Conservation (phyloP, 37 sponge, comb jelly and placozoan genomes). For the Haliclona indistincta region DNA sequence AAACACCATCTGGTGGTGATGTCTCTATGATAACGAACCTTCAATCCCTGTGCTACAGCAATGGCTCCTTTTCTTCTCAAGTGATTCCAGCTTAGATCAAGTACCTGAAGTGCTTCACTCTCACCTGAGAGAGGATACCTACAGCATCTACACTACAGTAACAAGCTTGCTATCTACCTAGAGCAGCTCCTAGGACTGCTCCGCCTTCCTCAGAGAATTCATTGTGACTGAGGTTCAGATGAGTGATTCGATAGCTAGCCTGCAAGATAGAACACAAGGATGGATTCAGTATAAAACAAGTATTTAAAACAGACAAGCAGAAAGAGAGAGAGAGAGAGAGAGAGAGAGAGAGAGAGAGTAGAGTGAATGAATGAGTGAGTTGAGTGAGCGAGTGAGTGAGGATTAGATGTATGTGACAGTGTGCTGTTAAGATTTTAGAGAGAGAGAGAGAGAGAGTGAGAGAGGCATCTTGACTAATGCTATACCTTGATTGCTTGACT, state of each 20-base stretch:
- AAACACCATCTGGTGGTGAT: background rate
- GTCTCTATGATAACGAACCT: conserved; percentile 30
- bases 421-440: too few species aligned
- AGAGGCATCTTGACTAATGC: background rate
- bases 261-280: conserved; percentile 17
- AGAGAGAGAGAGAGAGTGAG: too few species aligned
- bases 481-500: conserved; percentile 73
- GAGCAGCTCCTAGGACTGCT: conserved; percentile 79
- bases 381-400: too few species aligned
- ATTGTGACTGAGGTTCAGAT: conserved; percentile 93
- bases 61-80: conserved; percentile 88
- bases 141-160: background rate
- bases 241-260: conserved; percentile 71
- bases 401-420: too few species aligned
- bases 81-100: conserved; percentile 96
- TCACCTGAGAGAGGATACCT: conserved; percentile 45
- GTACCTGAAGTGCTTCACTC: conserved; percentile 78
- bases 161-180: conserved; percentile 51
- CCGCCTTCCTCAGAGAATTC: conserved; percentile 86
- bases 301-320: background rate
- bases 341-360: too few species aligned
- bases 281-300: background rate
- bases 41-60: conserved; percentile 88
- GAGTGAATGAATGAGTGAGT: too few species aligned
- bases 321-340: too few species aligned